Conservation (phyloP, 2,888 invertebrate species). For the Caenorhabditis afra region DNA sequence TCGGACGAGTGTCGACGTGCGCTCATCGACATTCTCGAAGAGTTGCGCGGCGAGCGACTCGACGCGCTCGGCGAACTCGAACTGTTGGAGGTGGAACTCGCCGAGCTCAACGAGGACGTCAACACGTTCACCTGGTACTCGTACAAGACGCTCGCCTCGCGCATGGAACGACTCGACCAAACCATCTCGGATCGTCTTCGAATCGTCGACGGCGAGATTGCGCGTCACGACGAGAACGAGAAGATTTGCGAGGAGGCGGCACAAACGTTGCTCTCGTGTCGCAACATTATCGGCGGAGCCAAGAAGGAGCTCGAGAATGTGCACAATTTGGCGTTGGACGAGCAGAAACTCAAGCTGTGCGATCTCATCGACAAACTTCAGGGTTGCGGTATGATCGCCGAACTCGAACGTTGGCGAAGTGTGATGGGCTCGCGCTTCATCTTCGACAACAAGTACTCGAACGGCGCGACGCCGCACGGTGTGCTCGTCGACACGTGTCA, state of each 20-base stretch:
- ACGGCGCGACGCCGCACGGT: constrained; percentile 33
- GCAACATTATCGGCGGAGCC: constrained; percentile 15
- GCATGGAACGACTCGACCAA: constrained; percentile 27
- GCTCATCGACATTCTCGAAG: constrained; percentile 21
- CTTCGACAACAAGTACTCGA: constrained; percentile 36
- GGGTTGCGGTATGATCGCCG: constrained; percentile 38
- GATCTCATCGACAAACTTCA: constrained; percentile 34
- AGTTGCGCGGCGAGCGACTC: constrained; percentile 19
- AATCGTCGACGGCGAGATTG: constrained; percentile 34
- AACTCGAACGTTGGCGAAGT: constrained; percentile 44
- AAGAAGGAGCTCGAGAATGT: constrained; percentile 39
- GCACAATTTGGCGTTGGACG: constrained; percentile 32
- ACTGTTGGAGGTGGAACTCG: constrained; percentile 42
- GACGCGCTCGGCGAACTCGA: constrained; percentile 37
- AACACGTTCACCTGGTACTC: constrained; percentile 47
- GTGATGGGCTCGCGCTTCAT: constrained; percentile 54
- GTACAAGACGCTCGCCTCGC: constrained; percentile 11
- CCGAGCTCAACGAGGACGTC: constrained; percentile 41
- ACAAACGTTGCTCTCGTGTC: constrained; percentile 14
- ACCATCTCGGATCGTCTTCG: constrained; percentile 39
- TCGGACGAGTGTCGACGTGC: constrained; percentile 32
- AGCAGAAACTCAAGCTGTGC: constrained; percentile 19
- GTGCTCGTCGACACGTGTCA: constrained; percentile 41
- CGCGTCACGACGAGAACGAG: constrained; percentile 39
- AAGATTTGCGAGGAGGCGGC: constrained; percentile 45